Conservation (phyloP, 1,140 invertebrate genomes). For the Platyscapa corneri region DNA sequence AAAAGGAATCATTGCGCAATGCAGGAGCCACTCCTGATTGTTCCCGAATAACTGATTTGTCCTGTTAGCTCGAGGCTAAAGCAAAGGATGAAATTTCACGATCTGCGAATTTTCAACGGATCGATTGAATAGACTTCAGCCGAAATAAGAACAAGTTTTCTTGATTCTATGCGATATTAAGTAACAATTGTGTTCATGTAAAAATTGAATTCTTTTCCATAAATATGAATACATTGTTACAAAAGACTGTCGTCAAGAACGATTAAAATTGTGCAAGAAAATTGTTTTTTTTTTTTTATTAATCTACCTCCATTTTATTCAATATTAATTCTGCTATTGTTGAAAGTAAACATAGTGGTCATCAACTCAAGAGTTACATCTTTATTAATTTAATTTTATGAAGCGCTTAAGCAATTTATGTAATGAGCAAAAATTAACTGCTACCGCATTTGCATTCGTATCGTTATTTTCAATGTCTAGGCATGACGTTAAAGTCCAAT, state of each 20-base stretch:
- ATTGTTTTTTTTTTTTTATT: background rate
- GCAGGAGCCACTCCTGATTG: background rate
- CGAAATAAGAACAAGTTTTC: background rate
- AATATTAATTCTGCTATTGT: slow-evolving; percentile 18
- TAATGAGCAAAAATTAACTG: background rate
- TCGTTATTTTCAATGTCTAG: no score
- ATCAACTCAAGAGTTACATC: background rate
- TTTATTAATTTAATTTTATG: background rate
- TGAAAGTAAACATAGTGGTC: background rate
- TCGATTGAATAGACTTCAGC: background rate
- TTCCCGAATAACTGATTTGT: background rate
- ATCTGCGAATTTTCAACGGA: background rate
- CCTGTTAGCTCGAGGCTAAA: background rate
- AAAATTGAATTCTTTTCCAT: background rate
- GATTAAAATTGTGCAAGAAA: slow-evolving; percentile 30
- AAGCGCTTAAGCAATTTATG: background rate
- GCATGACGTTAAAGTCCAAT: no score
- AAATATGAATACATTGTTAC: slow-evolving; percentile 21
- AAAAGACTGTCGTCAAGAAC: slow-evolving; percentile 21
- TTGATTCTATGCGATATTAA: background rate
- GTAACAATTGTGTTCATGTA: background rate
- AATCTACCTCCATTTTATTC: background rate
- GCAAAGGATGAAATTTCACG: background rate
- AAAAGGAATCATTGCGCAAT: background rate
- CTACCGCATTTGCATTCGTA: background rate